Conservation (phyloP, 1,140 invertebrate genomes). For the Drosophila lini region DNA sequence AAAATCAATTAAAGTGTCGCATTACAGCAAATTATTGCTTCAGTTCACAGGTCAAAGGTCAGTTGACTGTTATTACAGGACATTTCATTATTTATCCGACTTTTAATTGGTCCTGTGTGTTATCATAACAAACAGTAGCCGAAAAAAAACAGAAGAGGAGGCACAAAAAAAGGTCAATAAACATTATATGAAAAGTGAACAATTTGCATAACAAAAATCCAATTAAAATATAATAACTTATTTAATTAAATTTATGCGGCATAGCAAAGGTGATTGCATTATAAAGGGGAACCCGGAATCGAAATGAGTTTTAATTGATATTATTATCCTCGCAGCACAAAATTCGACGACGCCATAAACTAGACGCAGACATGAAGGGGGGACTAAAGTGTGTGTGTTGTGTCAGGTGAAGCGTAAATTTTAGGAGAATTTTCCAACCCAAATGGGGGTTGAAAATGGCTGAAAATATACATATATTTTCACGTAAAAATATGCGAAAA, state of each 20-base stretch:
- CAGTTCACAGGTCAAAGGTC: constrained; percentile 45
- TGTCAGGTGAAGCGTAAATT: constrained; percentile 5
- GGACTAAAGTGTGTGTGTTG: background rate
- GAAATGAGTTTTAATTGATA: constrained; percentile 50
- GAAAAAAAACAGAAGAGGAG: constrained; percentile 7
- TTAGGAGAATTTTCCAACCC: constrained; percentile 39
- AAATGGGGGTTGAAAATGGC: constrained; percentile 26
- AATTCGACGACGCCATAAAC: background rate
- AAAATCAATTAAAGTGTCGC: constrained; percentile 50
- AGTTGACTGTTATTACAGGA: constrained; percentile 30
- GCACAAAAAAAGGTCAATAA: background rate
- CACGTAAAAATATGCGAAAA: constrained; percentile 67
- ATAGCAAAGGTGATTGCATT: constrained; percentile 46
- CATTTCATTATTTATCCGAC: constrained; percentile 35
- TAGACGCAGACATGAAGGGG: constrained; percentile 8
- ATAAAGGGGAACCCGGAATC: constrained; percentile 15
- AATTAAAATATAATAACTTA: constrained; percentile 79
- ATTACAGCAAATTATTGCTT: constrained; percentile 45
- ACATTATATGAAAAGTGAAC: constrained; percentile 33
- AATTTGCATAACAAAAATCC: constrained; percentile 69
- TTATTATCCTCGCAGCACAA: constrained; percentile 21
- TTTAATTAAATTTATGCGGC: constrained; percentile 78
- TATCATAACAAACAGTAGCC: constrained; percentile 18
- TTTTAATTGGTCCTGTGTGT: constrained; percentile 38
- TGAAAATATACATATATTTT: constrained; percentile 65